Evolutionary conservation across 1,140 invertebrate species (phyloP).

Genomic region (Drosophila lowei): DNA sequence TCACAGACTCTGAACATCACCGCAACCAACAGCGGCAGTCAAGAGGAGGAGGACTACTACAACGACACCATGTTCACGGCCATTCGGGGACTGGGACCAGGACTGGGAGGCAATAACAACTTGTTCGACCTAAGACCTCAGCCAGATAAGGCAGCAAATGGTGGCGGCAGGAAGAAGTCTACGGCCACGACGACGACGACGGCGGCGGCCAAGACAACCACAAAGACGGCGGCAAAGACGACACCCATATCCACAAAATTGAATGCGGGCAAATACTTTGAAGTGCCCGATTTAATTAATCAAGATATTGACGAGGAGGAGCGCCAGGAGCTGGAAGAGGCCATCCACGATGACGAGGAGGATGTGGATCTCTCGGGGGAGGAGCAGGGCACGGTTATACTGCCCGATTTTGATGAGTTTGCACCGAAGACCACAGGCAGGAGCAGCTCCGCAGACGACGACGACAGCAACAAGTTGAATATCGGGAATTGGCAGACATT

Average conservation of each 20-base stretch:
- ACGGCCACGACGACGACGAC: constrained; percentile 4
- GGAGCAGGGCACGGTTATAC: constrained; percentile 37
- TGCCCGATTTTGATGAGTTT: constrained; percentile 55
- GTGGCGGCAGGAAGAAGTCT: constrained; percentile 39
- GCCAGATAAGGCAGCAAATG: constrained; percentile 46
- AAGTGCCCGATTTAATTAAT: constrained; percentile 82
- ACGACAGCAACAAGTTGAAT: constrained; percentile 37
- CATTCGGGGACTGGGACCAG: constrained; percentile 29
- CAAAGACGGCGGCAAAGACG: constrained; percentile 38
- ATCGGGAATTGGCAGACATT: constrained; percentile 65
- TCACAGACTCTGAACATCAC: constrained; percentile 51
- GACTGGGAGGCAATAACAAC: constrained; percentile 66
- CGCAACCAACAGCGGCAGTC: constrained; percentile 28
- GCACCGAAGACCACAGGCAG: constrained; percentile 16
- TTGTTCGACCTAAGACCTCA: constrained; percentile 67
- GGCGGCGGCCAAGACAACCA: constrained; percentile 55
- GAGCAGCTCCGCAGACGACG: not conserved
- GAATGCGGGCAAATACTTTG: constrained; percentile 66
- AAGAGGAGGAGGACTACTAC: constrained; percentile 77
- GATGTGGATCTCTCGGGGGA: constrained; percentile 16
- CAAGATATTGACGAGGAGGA: constrained; percentile 68
- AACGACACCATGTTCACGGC: constrained; percentile 80
- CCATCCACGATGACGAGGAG: constrained; percentile 33
- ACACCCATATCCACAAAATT: constrained; percentile 21
- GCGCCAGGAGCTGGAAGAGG: constrained; percentile 39